Percentiles rank a stretch among this genome's conserved stretches.
Evolutionary conservation across 35 echinoderm and acorn worm genomes (phyloP).

Genomic region (Ophioderma brevispina): DNA sequence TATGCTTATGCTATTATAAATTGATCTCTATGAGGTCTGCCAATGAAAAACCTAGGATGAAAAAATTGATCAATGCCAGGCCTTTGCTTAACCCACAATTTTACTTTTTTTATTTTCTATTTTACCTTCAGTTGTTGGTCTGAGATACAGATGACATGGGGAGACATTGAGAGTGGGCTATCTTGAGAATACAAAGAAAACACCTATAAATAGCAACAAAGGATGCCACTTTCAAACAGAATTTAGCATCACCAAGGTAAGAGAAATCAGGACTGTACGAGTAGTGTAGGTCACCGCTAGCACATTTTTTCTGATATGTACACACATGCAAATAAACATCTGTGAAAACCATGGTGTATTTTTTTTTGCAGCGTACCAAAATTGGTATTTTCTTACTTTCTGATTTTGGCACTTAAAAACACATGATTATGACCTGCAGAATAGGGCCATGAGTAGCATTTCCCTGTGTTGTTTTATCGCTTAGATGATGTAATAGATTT

Average conservation of each 20-base stretch:
- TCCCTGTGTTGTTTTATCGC: no score
- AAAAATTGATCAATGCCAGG: neutral
- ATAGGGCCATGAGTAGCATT: no score
- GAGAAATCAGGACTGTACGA: no score
- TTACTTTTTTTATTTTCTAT: neutral
- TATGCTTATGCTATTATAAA: no score
- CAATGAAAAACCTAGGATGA: neutral
- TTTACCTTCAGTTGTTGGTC: constrained; percentile 74
- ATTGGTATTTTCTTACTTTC: no score
- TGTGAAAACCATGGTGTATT: no score
- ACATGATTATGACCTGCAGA: no score
- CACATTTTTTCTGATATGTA: neutral
- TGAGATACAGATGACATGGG: constrained; percentile 99
- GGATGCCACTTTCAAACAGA: constrained; percentile 86
- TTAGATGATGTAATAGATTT: no score
- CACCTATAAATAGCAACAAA: constrained; percentile 66
- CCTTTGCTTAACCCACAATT: no score
- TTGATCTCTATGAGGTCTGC: neutral
- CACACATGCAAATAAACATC: no score
- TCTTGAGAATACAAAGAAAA: constrained; percentile 91
- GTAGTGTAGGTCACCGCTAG: neutral
- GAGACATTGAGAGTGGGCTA: constrained; percentile 93
- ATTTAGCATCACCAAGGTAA: constrained; percentile 93
- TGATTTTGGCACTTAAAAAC: no score
- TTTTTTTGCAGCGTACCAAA: no score